phyloP scores from a whole-genome alignment of 2,113 vertebrate species.

The Cephalopterus ornatus region DNA sequence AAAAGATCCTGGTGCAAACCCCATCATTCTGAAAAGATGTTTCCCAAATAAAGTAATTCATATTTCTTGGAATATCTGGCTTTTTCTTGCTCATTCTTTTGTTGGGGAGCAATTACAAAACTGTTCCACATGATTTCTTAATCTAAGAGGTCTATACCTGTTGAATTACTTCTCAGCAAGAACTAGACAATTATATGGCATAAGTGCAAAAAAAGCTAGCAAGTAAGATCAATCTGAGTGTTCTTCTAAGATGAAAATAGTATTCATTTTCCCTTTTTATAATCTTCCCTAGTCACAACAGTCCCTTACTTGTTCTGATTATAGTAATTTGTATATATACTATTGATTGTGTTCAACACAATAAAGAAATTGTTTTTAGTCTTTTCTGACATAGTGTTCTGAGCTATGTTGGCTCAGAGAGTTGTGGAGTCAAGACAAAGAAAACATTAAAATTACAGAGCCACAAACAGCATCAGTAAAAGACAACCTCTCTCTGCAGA shows the following conservation, averaged over 20 bases:
- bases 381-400: neutral
- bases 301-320: neutral
- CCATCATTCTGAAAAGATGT: neutral
- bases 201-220: neutral
- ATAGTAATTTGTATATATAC: neutral
- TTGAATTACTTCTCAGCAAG: neutral
- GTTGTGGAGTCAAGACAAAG: neutral
- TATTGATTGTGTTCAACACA: neutral
- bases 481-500: neutral
- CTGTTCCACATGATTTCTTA: neutral
- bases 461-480: neutral
- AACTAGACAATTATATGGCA: neutral
- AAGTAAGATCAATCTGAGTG: neutral
- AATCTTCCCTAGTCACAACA: neutral
- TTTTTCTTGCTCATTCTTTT: neutral
- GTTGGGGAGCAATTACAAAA: neutral
- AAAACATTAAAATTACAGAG: neutral
- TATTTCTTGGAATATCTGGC: neutral
- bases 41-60: neutral
- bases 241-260: neutral
- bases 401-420: neutral
- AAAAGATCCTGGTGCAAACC: neutral
- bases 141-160: rapidly evolving
- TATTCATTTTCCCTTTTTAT: neutral
- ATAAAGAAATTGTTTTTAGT: neutral